Conservation (phyloP, 2,113 vertebrate genomes). For the Hirundichthys speculiger region DNA sequence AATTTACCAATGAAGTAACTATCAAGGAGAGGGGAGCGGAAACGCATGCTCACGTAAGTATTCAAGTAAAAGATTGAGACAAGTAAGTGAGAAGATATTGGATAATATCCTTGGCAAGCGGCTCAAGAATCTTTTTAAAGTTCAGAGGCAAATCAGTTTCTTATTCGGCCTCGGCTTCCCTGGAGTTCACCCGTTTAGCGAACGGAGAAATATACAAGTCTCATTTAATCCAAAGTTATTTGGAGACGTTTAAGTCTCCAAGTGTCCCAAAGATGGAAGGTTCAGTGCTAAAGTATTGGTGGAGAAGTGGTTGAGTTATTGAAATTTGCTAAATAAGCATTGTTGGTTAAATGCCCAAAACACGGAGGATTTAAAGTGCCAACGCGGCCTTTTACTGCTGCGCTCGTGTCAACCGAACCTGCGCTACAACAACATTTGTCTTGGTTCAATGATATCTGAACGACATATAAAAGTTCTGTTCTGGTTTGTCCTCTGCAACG, state of each 20-base stretch:
- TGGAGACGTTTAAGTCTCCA: slow-evolving; percentile 47
- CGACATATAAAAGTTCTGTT: too few species aligned
- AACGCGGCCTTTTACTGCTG: too few species aligned
- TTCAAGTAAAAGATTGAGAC: slow-evolving; percentile 28
- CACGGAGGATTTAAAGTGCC: too few species aligned
- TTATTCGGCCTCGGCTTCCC: slow-evolving; percentile 40
- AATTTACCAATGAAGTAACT: slow-evolving; percentile 39
- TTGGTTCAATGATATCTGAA: too few species aligned
- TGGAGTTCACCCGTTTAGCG: slow-evolving; percentile 12
- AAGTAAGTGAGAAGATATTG: slow-evolving; percentile 43
- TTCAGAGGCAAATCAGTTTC: slow-evolving; percentile 43
- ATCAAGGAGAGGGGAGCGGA: slow-evolving; percentile 27
- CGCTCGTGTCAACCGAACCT: too few species aligned
- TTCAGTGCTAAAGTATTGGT: slow-evolving; percentile 28
- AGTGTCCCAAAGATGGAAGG: slow-evolving; percentile 31
- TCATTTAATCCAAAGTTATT: slow-evolving; percentile 61
- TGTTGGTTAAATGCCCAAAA: slow-evolving; percentile 5
- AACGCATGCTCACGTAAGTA: slow-evolving; percentile 13
- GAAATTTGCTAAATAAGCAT: slow-evolving; percentile 35
- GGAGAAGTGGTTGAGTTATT: slow-evolving; percentile 24
- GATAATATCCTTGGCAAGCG: slow-evolving; percentile 51
- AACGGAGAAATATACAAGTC: slow-evolving; percentile 50
- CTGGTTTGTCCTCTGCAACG: too few species aligned
- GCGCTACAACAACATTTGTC: too few species aligned
- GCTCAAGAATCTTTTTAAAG: slow-evolving; percentile 57